Percentiles rank a stretch among this genome's conserved stretches.
Evolutionary conservation across 2,888 invertebrate species (phyloP).

Genomic region (Melanostoma mellinum): DNA sequence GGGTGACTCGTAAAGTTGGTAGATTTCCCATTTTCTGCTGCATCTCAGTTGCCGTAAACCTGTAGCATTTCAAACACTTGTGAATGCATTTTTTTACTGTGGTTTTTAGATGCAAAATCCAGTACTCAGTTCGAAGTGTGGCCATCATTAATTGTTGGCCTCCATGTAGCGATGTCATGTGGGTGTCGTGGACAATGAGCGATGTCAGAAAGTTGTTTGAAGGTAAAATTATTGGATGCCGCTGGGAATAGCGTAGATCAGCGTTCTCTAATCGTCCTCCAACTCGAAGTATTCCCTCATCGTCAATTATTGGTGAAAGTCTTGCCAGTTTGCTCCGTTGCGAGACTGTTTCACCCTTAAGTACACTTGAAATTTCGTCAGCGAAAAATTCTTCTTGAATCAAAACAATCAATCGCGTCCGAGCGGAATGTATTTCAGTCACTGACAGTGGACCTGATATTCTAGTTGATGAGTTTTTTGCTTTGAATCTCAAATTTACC

Average conservation of each 20-base stretch:
- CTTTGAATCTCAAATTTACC: neutral
- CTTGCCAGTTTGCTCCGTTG: slow-evolving; percentile 8
- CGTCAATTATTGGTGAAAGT: slow-evolving; percentile 13
- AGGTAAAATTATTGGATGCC: too few relatives aligned
- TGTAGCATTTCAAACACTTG: too few relatives aligned
- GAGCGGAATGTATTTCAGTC: neutral
- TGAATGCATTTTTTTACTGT: too few relatives aligned
- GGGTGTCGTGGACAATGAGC: too few relatives aligned
- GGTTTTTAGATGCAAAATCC: too few relatives aligned
- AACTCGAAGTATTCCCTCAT: slow-evolving; percentile 1
- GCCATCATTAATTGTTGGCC: too few relatives aligned
- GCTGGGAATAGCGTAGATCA: slow-evolving; percentile 6
- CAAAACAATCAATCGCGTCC: neutral
- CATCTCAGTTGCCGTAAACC: too few relatives aligned
- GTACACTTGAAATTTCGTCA: neutral
- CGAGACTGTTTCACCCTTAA: neutral
- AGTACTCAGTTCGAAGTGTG: too few relatives aligned
- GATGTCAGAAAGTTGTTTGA: too few relatives aligned
- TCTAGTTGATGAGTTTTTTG: neutral
- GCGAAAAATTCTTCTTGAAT: neutral
- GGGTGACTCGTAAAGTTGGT: too few relatives aligned
- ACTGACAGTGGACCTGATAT: slow-evolving; percentile 12
- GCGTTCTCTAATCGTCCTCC: slow-evolving; percentile 24
- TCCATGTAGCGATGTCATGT: too few relatives aligned
- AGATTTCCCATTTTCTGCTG: too few relatives aligned